phyloP scores from a whole-genome alignment of 2,797 vertebrate genomes.

The Gallinago stenura region DNA sequence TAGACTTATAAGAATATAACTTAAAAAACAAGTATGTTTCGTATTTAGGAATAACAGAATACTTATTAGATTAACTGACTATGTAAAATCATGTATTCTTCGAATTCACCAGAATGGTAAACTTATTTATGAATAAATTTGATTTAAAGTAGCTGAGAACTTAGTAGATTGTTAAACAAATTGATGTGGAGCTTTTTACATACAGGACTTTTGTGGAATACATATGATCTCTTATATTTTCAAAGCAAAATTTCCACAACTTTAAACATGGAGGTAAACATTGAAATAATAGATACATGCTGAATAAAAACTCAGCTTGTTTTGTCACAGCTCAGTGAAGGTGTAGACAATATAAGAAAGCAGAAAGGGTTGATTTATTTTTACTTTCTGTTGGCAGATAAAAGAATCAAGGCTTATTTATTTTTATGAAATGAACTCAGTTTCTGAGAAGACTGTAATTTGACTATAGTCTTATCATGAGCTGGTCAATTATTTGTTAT shows the following conservation, averaged over 20 bases:
- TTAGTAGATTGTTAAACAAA: neutral
- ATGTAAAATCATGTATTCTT: neutral
- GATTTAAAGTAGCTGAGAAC: neutral
- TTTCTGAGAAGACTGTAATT: slow-evolving; percentile 21
- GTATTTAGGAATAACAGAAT: neutral
- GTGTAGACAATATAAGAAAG: neutral
- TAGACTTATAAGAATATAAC: neutral
- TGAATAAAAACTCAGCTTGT: neutral
- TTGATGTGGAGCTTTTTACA: neutral
- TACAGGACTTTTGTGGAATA: neutral
- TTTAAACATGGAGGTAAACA: neutral
- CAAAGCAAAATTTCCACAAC: neutral
- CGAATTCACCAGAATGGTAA: neutral
- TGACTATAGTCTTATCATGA: neutral
- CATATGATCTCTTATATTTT: neutral
- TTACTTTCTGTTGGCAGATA: neutral
- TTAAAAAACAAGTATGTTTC: neutral
- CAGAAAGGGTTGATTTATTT: neutral
- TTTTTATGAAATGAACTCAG: neutral
- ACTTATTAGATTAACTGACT: neutral
- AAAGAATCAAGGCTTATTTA: neutral
- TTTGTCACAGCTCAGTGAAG: neutral
- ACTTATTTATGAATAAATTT: neutral
- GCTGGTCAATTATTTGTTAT: slow-evolving; percentile 66
- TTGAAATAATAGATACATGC: neutral